A percentile compares a stretch with the other conserved stretches of the same genome.
Conservation (phyloP, 2,113 vertebrate species). For the Percina caprodes region DNA sequence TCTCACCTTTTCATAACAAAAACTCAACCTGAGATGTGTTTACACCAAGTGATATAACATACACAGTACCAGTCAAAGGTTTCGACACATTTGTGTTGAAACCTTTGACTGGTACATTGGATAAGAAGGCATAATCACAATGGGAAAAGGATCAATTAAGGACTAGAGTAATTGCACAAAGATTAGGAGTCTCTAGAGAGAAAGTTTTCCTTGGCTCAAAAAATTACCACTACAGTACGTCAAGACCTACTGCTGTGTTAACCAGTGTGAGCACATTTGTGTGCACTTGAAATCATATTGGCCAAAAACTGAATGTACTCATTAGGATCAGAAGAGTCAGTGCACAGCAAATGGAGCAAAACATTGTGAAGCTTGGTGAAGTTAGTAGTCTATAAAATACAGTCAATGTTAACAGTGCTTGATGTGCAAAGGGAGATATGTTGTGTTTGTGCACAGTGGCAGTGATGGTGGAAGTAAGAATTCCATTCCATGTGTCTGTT, state of each 20-base stretch:
- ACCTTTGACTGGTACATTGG: neutral
- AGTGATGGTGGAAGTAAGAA: neutral
- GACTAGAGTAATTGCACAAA: constrained; percentile 35
- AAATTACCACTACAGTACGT: constrained; percentile 2
- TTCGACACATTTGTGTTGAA: too few relatives aligned
- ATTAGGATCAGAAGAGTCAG: neutral
- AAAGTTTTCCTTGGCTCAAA: constrained; percentile 48
- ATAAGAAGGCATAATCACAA: constrained; percentile 34
- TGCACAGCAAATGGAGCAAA: neutral
- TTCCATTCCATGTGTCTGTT: neutral
- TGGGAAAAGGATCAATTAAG: constrained; percentile 32
- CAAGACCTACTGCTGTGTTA: constrained; percentile 19
- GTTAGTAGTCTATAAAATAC: neutral
- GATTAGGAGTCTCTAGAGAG: constrained; percentile 27
- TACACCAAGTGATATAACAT: neutral
- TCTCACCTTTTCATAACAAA: neutral
- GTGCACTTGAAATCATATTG: constrained; percentile 16
- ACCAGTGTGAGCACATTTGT: constrained; percentile 25
- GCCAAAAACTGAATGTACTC: neutral
- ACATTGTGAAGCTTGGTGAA: neutral
- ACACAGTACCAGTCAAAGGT: too few relatives aligned
- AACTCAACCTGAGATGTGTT: neutral
- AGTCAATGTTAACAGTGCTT: neutral
- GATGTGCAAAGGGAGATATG: neutral
- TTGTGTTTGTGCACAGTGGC: neutral